phyloP scores from a whole-genome alignment of 2,113 vertebrate genomes.

The Dicrurus megarhynchus region DNA sequence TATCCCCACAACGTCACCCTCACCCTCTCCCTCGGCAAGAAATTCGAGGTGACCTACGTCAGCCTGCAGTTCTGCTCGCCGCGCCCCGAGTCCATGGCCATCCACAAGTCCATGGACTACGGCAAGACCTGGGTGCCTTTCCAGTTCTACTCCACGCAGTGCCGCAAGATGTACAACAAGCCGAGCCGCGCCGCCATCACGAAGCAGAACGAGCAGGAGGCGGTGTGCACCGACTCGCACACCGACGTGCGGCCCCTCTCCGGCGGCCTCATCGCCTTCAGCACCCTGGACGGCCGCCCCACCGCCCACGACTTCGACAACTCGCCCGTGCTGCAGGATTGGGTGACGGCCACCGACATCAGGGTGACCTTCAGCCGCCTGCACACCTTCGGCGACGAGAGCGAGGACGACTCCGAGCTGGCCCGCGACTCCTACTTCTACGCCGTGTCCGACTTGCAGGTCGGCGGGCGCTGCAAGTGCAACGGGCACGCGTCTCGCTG shows the following conservation, averaged over 20 bases:
- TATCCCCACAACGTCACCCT: conserved; percentile 93
- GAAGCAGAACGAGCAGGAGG: conserved; percentile 99
- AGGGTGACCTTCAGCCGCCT: conserved; percentile 90
- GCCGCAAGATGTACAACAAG: conserved; percentile 93
- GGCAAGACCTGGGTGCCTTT: conserved; percentile 96
- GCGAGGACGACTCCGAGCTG: conserved; percentile 93
- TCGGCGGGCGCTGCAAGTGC: conserved; percentile 96
- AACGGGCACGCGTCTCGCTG: conserved; percentile 96
- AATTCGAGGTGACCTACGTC: conserved; percentile 98
- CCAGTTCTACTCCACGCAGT: conserved; percentile 96
- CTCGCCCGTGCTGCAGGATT: conserved; percentile 98
- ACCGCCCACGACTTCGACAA: conserved; percentile 99
- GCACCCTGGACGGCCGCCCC: conserved; percentile 95
- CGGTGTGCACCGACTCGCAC: conserved; percentile 96
- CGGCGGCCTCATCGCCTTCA: conserved; percentile 97
- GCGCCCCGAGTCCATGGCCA: conserved; percentile 94
- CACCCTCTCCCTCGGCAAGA: conserved; percentile 90
- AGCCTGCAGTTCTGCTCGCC: conserved; percentile 98
- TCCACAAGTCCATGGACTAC: conserved; percentile 98
- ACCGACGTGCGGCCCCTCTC: conserved; percentile 91
- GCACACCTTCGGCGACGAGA: conserved; percentile 93
- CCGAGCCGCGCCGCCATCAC: conserved; percentile 90
- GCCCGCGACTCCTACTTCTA: conserved; percentile 95
- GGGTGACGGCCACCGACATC: conserved; percentile 98
- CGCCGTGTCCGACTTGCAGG: conserved; percentile 95